Evolutionary conservation across 2,888 invertebrate species (phyloP).

Genomic region (Chloroclystis v-ata): DNA sequence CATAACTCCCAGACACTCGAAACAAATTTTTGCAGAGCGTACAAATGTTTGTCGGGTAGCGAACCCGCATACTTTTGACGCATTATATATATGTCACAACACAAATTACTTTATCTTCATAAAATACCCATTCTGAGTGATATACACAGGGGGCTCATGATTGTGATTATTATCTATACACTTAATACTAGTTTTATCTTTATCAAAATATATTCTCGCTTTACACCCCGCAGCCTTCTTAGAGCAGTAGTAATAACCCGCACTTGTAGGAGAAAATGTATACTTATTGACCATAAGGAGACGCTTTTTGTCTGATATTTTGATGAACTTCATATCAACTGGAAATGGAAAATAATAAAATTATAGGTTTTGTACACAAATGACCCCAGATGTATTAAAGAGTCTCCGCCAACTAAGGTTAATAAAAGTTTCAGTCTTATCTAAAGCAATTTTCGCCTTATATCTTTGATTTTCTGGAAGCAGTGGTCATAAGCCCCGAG

Average conservation of each 20-base stretch:
- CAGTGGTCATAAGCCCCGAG: no score
- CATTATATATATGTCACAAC: no score
- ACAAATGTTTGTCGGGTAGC: no score
- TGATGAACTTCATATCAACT: conserved; percentile 40
- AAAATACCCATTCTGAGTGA: conserved; percentile 31
- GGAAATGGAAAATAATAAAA: conserved; percentile 12
- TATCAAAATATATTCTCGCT: conserved; percentile 38
- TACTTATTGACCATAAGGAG: conserved; percentile 29
- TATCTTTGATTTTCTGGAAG: no score
- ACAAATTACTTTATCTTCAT: no score
- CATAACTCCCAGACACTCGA: no score
- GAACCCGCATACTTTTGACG: no score
- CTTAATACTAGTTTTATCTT: conserved; percentile 30
- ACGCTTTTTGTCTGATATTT: conserved; percentile 29
- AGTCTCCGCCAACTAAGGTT: no score
- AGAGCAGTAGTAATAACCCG: conserved; percentile 37
- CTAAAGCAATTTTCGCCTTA: no score
- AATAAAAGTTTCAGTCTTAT: neutral
- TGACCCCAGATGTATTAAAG: no score
- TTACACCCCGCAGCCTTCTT: conserved; percentile 31
- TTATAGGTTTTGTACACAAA: neutral
- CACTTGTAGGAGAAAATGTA: conserved; percentile 31
- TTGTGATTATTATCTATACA: conserved; percentile 35
- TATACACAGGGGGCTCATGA: conserved; percentile 43
- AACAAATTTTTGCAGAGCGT: no score